Conservation (phyloP, 2,888 invertebrate genomes). For the Macaria notata region DNA sequence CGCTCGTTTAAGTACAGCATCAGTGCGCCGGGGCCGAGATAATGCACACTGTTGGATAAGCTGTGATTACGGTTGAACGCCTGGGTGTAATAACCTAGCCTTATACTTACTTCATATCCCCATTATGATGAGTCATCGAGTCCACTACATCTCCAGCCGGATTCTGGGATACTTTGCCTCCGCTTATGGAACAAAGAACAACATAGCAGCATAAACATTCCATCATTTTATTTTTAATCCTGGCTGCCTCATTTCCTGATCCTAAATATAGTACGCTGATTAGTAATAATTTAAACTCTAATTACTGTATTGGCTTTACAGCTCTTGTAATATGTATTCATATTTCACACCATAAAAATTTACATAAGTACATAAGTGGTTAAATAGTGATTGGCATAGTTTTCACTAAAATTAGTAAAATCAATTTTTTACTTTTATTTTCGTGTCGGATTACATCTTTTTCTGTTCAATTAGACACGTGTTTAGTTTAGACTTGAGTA, state of each 20-base stretch:
- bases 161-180: constrained; percentile 29
- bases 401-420: no score
- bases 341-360: no score
- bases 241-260: constrained; percentile 23
- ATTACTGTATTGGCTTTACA: not conserved
- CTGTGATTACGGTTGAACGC: constrained; percentile 25
- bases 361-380: no score
- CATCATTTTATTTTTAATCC: constrained; percentile 24
- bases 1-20: constrained; percentile 4
- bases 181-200: constrained; percentile 35
- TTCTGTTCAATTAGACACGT: not conserved
- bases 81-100: constrained; percentile 29
- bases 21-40: constrained; percentile 7
- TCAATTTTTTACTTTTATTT: no score
- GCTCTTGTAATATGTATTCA: no score
- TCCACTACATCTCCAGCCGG: constrained; percentile 28
- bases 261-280: constrained; percentile 4
- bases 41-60: constrained; percentile 12
- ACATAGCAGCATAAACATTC: constrained; percentile 27
- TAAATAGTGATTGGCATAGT: no score
- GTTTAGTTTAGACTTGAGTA: not conserved
- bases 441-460: not conserved
- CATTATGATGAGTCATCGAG: constrained; percentile 32
- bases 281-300: constrained; percentile 3
- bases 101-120: constrained; percentile 20